Percentiles rank a stretch among this genome's conserved stretches.
Conservation (phyloP, 2,113 vertebrate genomes). For the Tursiops truncatus region DNA sequence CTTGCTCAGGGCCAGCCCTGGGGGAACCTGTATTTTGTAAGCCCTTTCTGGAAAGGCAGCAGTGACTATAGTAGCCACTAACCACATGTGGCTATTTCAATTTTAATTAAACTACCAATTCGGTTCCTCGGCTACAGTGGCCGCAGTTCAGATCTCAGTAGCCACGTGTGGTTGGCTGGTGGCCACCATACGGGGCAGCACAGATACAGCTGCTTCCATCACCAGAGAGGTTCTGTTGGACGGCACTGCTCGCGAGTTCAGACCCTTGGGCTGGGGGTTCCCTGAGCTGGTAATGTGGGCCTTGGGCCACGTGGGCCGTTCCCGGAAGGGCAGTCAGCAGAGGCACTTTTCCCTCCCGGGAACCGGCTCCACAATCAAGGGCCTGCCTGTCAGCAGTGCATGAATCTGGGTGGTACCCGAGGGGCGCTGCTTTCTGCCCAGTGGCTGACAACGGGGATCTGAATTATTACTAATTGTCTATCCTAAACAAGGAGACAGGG, state of each 20-base stretch:
- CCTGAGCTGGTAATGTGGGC: background rate
- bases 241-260: rapidly evolving
- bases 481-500: background rate
- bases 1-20: background rate
- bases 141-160: rapidly evolving
- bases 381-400: rapidly evolving
- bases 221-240: rapidly evolving
- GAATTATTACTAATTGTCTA: background rate
- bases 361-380: rapidly evolving
- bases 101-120: background rate
- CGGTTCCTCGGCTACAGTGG: background rate
- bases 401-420: rapidly evolving
- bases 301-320: rapidly evolving
- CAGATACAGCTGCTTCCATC: rapidly evolving
- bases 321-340: background rate
- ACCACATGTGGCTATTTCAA: background rate
- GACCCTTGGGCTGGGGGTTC: background rate
- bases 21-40: no score
- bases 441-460: background rate
- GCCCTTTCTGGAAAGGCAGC: background rate
- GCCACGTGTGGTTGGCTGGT: background rate
- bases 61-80: background rate
- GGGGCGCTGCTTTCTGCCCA: rapidly evolving
- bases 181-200: rapidly evolving
- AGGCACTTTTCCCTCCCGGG: background rate